These are phyloP conservation scores for Philopedon plagiatum DNA, from an alignment of 2,888 invertebrate species.

Conservation along the genomic window DNA sequence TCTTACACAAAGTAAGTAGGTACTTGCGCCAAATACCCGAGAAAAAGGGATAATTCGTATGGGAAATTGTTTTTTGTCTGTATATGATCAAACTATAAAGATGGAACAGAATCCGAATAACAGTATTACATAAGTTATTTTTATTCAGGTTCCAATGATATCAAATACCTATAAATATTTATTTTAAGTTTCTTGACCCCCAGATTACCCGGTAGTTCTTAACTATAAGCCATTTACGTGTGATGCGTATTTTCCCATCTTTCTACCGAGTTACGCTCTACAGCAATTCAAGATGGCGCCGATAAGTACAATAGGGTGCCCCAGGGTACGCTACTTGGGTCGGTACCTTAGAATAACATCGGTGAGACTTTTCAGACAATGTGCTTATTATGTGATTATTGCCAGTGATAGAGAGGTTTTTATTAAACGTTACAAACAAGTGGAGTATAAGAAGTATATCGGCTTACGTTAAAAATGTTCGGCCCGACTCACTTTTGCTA, in stretches of 20 bases:
- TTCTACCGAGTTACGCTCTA: constrained; percentile 39
- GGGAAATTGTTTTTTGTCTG: too few relatives aligned
- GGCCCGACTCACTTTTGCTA: too few relatives aligned
- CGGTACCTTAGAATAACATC: constrained; percentile 31
- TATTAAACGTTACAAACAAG: neutral
- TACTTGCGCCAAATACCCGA: too few relatives aligned
- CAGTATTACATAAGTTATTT: too few relatives aligned
- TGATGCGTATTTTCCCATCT: constrained; percentile 39
- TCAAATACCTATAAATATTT: too few relatives aligned
- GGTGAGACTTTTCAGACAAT: constrained; percentile 39
- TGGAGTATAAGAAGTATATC: too few relatives aligned
- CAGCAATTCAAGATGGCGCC: constrained; percentile 33
- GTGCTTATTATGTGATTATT: constrained; percentile 37
- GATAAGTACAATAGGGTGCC: constrained; percentile 40
- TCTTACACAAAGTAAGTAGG: too few relatives aligned
- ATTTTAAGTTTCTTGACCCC: constrained; percentile 29
- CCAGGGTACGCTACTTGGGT: constrained; percentile 31
- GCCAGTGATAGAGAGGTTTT: constrained; percentile 20
- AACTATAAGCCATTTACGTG: constrained; percentile 20
- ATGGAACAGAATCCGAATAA: too few relatives aligned
- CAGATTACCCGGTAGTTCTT: constrained; percentile 10
- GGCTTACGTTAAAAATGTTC: too few relatives aligned
- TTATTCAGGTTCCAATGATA: too few relatives aligned
- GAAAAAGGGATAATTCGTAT: too few relatives aligned
- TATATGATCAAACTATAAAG: too few relatives aligned